These are phyloP conservation scores for Phyto melanocephala DNA, from an alignment of 2,888 invertebrate genomes.

Conservation along the genomic window DNA sequence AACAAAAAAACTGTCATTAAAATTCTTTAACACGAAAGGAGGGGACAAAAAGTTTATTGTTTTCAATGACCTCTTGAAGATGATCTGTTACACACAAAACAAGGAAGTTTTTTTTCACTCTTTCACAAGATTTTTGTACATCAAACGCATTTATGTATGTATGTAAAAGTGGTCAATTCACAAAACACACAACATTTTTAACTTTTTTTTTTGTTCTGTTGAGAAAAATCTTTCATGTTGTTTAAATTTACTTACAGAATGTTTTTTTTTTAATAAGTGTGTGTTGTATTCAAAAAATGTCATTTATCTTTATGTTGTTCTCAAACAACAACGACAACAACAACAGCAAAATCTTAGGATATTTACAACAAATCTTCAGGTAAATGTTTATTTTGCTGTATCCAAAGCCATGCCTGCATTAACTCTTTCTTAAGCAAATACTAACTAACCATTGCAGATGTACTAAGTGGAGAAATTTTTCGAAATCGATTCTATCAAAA, in stretches of 20 bases:
- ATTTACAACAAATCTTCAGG: conserved; percentile 43
- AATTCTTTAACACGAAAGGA: conserved; percentile 34
- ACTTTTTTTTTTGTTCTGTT: background rate
- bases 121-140: too few species aligned
- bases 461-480: conserved; percentile 18
- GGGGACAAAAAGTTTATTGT: conserved; percentile 3
- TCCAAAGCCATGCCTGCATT: background rate
- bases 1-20: conserved; percentile 36
- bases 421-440: background rate
- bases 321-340: conserved; percentile 10
- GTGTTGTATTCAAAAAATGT: conserved; percentile 49
- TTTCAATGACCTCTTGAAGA: conserved; percentile 48
- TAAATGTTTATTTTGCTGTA: background rate
- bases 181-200: conserved; percentile 6
- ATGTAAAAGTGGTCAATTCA: conserved; percentile 61
- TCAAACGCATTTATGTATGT: conserved; percentile 52
- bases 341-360: background rate
- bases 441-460: background rate
- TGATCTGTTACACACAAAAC: conserved; percentile 40
- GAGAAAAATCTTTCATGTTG: conserved; percentile 38
- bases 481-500: conserved; percentile 38
- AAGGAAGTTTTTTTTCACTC: conserved; percentile 6
- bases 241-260: conserved; percentile 42
- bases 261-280: conserved; percentile 42
- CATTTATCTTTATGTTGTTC: conserved; percentile 55